Conservation (phyloP, 1,140 invertebrate species). For the Latrodectus geometricus region DNA sequence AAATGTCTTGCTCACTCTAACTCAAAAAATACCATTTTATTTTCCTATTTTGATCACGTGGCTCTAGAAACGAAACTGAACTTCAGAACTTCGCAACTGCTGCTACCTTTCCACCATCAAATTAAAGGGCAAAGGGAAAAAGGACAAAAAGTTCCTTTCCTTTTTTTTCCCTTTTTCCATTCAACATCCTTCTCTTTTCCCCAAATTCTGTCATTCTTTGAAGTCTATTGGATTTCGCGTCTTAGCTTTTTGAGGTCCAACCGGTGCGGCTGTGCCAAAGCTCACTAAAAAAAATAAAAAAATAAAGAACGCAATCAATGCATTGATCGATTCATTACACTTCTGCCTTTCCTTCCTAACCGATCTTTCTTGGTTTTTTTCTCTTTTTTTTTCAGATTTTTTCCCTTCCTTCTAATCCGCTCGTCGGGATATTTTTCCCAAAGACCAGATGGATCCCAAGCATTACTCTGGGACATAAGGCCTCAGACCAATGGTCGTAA, state of each 20-base stretch:
- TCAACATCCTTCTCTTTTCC: background rate
- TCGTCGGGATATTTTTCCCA: constrained; percentile 21
- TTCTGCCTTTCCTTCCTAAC: background rate
- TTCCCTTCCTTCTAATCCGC: constrained; percentile 15
- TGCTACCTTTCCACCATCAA: background rate
- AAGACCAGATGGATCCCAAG: constrained; percentile 24
- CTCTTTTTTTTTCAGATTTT: background rate
- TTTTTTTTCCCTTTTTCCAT: background rate
- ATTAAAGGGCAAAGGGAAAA: constrained; percentile 9
- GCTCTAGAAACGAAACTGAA: background rate
- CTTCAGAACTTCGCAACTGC: background rate
- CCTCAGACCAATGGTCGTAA: constrained; percentile 36
- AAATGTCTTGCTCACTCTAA: too few species aligned
- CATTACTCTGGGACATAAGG: background rate
- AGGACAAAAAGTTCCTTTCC: background rate
- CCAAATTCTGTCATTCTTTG: background rate
- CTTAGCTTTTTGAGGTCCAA: constrained; percentile 31
- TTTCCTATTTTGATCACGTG: background rate
- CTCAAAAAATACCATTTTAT: background rate
- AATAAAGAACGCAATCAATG: constrained; percentile 42
- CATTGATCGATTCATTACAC: constrained; percentile 58
- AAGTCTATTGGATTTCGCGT: constrained; percentile 50
- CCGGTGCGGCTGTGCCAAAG: constrained; percentile 21
- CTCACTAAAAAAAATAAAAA: constrained; percentile 20
- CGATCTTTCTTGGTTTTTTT: background rate